Base-by-base conservation (phyloP, 2,113 vertebrate genomes). In the Saguinus midas region DNA sequence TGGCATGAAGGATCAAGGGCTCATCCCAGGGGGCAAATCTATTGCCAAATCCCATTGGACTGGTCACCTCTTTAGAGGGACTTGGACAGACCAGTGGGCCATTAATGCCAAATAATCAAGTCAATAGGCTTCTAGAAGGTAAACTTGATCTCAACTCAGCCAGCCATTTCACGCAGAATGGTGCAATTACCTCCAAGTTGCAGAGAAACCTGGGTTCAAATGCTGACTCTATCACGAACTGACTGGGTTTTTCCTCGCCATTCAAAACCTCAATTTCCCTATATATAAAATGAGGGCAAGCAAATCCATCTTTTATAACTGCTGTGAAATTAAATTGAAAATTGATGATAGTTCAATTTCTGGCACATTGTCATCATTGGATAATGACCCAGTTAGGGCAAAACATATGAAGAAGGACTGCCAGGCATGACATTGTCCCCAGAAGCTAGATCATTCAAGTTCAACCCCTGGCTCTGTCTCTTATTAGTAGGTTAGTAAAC, bases 401-500 rank as follows among this genome's bases (percentile, higher is more conserved):
- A 48, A 90, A 37, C 7, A 1, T 45, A 20, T 14, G 50, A 35
- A 86, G 45, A 35, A 82, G 40, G 64, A 52, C 5, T 61, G 70
- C 25, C 6, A 0, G 20, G 23, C 29, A 4, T 14, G 68, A 57
- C 35, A 1, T 2, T 0, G 3, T 3, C 16, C 11, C 52, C 50
- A 21, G 16, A 93, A 87, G 40, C 8, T 2, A 20, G 23, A 5
- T 37, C 20, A 6, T 27, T 1, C 27, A 10, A 70, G 86, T 52
- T 70, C 58, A 48, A 29, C 50, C 13, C 73, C 58, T 75, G 76
- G 10, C 61, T 90, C 68, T n/a, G 45, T 9, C 52, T 97, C 64
- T 88, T 48, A 64, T 45, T 52, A 43, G 68, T 18, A 57, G 72
- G 20, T 43, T 18, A 29, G 13, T n/a, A 70, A 83, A 70, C 43